Evolutionary conservation across 2,888 invertebrate genomes (phyloP), one percentile per base, ranked within the genome.

Genomic region (Dichetophora obliterata): DNA sequence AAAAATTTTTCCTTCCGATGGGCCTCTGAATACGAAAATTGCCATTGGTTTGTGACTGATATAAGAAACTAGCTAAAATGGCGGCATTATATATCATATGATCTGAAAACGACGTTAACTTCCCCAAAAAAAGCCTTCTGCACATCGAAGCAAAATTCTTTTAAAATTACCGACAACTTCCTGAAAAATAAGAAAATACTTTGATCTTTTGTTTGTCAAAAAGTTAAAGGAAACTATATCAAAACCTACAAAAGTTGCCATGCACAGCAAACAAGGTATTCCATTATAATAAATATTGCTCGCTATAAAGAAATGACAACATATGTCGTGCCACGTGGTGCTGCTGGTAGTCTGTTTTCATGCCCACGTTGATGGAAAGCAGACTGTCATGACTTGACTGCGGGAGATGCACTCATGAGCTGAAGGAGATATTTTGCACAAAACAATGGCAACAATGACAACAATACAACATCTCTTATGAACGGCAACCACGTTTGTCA

Each of bases 281-380:
- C 8, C 43, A 37, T 34, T 19, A 37, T 22, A 50, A 48, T 9
- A 16, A 31, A 70, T 16, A 34, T 6, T 27, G 27, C n/a, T n/a
- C 34, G 48, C 8, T 59, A 14, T 37, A 43, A 54, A 48, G 24
- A 43, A 73, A 24, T 61, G 66, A n/a, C 69, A 52, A 52, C 50
- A 78, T 80, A 78, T 77, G 84, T 85, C 84, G 86, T 86, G 84
- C 86, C 84, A 84, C 84, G 84, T 85, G 84, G 85, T 69, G 61
- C 48, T 16, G 80, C 80, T 80, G 68, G 78, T 69, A 70, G 78
- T 78, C 77, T 77, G 80, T 81, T 27, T 4, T 4, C 14, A 68
- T 48, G 74, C 11, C 11, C 52, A 65, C 16, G 61, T 81, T 84
- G 84, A 84, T 85, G 84, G 85, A 86, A 86, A 84, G 84, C 84